Conservation (phyloP, 2,113 vertebrate species). For the Megalops atlanticus region DNA sequence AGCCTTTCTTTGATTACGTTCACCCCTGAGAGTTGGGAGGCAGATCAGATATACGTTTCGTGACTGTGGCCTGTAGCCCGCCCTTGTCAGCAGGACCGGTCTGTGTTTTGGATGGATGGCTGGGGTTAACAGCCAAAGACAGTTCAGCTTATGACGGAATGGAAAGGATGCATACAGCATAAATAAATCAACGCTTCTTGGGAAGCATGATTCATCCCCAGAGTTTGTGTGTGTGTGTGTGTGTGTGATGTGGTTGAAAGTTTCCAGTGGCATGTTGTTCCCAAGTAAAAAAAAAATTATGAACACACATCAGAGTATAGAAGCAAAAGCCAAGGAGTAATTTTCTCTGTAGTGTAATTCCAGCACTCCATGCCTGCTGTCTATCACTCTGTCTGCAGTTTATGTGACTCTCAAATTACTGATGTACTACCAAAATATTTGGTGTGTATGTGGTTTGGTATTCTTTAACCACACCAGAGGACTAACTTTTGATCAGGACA, state of each 20-base stretch:
- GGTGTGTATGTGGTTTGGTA: slow-evolving; percentile 19
- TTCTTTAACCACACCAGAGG: slow-evolving; percentile 34
- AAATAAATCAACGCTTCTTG: slow-evolving; percentile 37
- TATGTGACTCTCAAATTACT: slow-evolving; percentile 35
- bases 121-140: slow-evolving; percentile 34
- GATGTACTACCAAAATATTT: slow-evolving; percentile 35
- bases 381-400: slow-evolving; percentile 23
- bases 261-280: slow-evolving; percentile 43
- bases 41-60: background rate
- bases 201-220: no score
- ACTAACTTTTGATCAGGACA: slow-evolving; percentile 30
- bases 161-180: slow-evolving; percentile 39
- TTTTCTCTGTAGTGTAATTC: slow-evolving; percentile 40
- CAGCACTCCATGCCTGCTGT: slow-evolving; percentile 28
- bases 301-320: slow-evolving; percentile 29
- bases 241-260: slow-evolving; percentile 25
- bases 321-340: slow-evolving; percentile 28
- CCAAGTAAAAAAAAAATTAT: slow-evolving; percentile 43
- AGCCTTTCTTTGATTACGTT: background rate
- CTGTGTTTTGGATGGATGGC: slow-evolving; percentile 13
- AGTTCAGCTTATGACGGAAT: slow-evolving; percentile 47
- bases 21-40: background rate
- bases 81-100: no score
- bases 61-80: background rate
- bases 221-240: slow-evolving; percentile 20